phyloP scores from a whole-genome alignment of 1,140 invertebrate genomes.

The Sarcophaga bullata region DNA sequence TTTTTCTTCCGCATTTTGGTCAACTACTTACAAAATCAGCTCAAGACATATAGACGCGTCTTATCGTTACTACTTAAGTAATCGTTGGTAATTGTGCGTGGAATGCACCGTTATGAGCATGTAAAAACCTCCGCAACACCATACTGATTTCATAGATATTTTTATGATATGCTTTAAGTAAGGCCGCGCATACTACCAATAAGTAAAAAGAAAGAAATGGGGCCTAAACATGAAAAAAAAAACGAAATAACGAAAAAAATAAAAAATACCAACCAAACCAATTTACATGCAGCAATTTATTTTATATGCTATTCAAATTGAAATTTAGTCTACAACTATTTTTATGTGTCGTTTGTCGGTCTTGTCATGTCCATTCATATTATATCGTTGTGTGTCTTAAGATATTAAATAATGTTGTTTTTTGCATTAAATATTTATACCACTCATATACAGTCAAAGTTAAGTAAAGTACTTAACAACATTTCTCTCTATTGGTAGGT shows the following conservation, averaged over 20 bases:
- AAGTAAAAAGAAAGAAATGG: too few relatives aligned
- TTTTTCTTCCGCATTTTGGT: neutral
- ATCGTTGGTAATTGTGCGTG: conserved; percentile 20
- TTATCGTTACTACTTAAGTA: neutral
- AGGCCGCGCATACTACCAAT: too few relatives aligned
- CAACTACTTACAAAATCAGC: conserved; percentile 1
- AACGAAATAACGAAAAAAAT: too few relatives aligned
- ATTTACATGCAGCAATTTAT: conserved; percentile 6
- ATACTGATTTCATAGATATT: neutral
- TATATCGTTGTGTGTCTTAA: neutral
- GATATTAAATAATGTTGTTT: too few relatives aligned
- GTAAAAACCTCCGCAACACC: neutral
- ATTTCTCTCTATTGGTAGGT: too few relatives aligned
- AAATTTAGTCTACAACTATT: conserved; percentile 6
- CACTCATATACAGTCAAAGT: too few relatives aligned
- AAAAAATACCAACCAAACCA: too few relatives aligned
- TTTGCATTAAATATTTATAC: too few relatives aligned
- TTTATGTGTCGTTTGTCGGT: neutral
- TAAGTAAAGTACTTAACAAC: too few relatives aligned
- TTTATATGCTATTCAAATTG: neutral
- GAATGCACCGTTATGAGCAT: conserved; percentile 1
- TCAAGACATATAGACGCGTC: conserved; percentile 14
- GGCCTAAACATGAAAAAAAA: neutral
- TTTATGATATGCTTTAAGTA: too few relatives aligned
- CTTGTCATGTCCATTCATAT: neutral